Conservation (phyloP, 2,113 vertebrate species). For the Muntiacus muntjak region DNA sequence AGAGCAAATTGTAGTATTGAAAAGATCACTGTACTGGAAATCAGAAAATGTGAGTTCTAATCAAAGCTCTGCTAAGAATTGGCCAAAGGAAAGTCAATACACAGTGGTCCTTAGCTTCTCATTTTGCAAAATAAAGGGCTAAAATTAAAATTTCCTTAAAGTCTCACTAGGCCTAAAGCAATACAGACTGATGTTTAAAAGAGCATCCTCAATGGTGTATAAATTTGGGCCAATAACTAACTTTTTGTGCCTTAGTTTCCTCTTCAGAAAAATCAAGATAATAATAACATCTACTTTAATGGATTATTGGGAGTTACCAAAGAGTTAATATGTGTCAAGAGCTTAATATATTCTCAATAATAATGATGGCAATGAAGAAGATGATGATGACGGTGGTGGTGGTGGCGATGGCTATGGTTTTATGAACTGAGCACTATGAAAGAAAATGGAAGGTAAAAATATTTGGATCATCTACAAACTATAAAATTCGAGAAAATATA, state of each 20-base stretch:
- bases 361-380: not conserved
- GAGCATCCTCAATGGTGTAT: not conserved
- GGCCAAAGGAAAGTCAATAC: not conserved
- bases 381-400: not conserved
- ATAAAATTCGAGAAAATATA: constrained; percentile 1
- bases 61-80: not conserved
- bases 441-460: not conserved
- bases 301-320: not conserved
- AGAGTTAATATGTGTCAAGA: not conserved
- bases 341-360: not conserved
- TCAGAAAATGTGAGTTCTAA: not conserved
- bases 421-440: not conserved
- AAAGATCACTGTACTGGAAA: not conserved
- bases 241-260: not conserved
- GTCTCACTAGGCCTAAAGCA: not conserved
- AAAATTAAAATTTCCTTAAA: not conserved
- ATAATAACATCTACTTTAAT: not conserved
- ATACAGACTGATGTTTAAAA: not conserved
- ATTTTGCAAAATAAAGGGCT: constrained; percentile 13
- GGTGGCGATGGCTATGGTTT: not conserved
- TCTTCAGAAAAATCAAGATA: not conserved
- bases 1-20: not conserved
- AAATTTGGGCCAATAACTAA: not conserved
- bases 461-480: not conserved
- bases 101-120: not conserved